Percentiles rank a stretch among this genome's conserved stretches.
phyloP scores from a whole-genome alignment of 2,113 vertebrate genomes.

The Butorides virescens region DNA sequence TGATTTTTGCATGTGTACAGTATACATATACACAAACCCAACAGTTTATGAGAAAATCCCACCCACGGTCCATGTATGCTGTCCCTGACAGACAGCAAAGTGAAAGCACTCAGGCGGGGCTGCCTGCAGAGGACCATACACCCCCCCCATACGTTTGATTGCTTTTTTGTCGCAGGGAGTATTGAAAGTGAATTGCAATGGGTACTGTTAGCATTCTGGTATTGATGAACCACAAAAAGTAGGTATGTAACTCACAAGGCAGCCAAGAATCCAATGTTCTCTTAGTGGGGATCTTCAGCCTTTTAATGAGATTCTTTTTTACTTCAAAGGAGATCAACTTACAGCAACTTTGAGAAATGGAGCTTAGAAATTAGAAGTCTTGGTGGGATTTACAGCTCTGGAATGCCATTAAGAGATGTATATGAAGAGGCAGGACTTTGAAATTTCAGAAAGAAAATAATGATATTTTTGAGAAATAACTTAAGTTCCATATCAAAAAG shows the following conservation, averaged over 20 bases:
- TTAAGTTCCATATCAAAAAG: not conserved
- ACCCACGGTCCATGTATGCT: rapidly evolving
- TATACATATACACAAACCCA: not conserved
- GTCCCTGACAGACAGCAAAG: not conserved
- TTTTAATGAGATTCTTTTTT: conserved; percentile 29
- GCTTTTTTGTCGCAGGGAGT: not conserved
- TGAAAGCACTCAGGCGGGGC: not conserved
- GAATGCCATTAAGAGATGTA: not conserved
- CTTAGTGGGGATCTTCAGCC: not conserved
- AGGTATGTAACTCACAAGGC: not conserved
- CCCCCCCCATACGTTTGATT: not conserved
- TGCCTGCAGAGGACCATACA: not conserved
- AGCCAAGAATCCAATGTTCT: conserved; percentile 31
- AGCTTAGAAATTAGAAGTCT: conserved; percentile 11
- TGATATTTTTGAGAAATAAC: not conserved
- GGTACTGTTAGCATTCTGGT: not conserved
- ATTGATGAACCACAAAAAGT: not conserved
- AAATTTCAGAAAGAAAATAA: conserved; percentile 2
- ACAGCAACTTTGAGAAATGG: conserved; percentile 2
- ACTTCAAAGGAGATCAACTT: not conserved
- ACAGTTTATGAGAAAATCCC: not conserved
- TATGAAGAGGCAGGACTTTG: not conserved
- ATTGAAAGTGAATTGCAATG: not conserved
- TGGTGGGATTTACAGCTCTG: not conserved
- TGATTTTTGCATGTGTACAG: not conserved